phyloP scores from a whole-genome alignment of 2,113 vertebrate species.

The Lates calcarifer region DNA sequence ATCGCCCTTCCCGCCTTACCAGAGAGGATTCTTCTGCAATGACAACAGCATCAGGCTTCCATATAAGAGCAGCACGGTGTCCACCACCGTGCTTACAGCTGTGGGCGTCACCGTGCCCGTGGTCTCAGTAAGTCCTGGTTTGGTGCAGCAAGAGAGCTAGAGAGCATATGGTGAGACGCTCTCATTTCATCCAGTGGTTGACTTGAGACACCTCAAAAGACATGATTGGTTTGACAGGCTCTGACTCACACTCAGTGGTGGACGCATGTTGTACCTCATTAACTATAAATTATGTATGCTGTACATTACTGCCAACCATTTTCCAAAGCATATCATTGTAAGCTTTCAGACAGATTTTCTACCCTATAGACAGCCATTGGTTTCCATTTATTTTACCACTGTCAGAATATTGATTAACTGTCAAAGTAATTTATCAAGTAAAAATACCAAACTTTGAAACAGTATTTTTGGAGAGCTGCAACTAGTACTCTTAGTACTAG shows the following conservation, averaged over 20 bases:
- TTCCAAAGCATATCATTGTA: constrained; percentile 21
- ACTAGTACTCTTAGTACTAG: too few relatives aligned
- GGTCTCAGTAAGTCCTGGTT: constrained; percentile 85
- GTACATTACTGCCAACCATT: constrained; percentile 18
- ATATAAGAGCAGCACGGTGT: constrained; percentile 82
- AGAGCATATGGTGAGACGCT: constrained; percentile 16
- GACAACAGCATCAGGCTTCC: constrained; percentile 76
- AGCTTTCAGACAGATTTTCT: constrained; percentile 6
- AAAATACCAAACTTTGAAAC: background rate
- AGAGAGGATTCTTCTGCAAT: constrained; percentile 80
- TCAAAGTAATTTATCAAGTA: background rate
- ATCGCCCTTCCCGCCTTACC: constrained; percentile 72
- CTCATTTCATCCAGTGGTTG: constrained; percentile 46
- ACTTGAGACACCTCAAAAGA: constrained; percentile 19
- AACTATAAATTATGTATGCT: constrained; percentile 28
- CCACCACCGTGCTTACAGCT: constrained; percentile 77
- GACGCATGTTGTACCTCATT: constrained; percentile 27
- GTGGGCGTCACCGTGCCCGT: constrained; percentile 82
- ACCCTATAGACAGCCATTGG: background rate
- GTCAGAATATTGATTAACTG: background rate
- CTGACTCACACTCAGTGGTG: constrained; percentile 15
- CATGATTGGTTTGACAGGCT: constrained; percentile 24
- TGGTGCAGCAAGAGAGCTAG: constrained; percentile 56
- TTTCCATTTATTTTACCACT: background rate
- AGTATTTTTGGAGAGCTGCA: background rate